Conservation (phyloP, 1,140 invertebrate genomes). For the Cheumatopsyche charites region DNA sequence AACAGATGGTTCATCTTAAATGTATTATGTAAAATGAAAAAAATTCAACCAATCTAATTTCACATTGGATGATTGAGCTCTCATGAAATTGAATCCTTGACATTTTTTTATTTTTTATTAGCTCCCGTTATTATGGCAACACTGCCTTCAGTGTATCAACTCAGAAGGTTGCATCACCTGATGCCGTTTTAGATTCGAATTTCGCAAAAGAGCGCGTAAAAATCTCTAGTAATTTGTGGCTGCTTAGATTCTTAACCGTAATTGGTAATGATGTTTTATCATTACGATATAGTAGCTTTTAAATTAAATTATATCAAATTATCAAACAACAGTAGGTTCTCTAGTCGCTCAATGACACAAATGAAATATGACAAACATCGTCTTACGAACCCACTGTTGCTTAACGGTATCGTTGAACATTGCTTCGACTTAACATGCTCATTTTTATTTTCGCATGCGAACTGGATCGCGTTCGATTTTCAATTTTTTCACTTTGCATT, state of each 20-base stretch:
- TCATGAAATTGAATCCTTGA: conserved; percentile 6
- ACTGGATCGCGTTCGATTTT: conserved; percentile 1
- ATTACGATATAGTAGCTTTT: neutral
- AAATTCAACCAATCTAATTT: too few species aligned
- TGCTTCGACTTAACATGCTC: too few species aligned
- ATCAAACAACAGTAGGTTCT: too few species aligned
- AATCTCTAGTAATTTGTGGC: neutral
- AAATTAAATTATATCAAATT: too few species aligned
- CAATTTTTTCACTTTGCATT: neutral
- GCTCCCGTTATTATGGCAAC: neutral
- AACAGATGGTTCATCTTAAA: too few species aligned
- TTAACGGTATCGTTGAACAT: too few species aligned
- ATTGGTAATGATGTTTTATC: conserved; percentile 11
- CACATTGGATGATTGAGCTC: too few species aligned
- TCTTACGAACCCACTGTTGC: too few species aligned
- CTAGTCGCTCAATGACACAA: too few species aligned
- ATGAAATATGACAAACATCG: too few species aligned
- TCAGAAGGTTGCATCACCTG: neutral
- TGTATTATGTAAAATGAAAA: too few species aligned
- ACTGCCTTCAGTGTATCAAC: too few species aligned
- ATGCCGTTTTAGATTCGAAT: conserved; percentile 14
- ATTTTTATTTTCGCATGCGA: neutral
- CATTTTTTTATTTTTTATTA: conserved; percentile 8
- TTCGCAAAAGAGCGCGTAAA: neutral
- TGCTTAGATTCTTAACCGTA: neutral